Evolutionary conservation across 2,797 vertebrate species (phyloP).

Genomic region (Dendrocincla fuliginosa): DNA sequence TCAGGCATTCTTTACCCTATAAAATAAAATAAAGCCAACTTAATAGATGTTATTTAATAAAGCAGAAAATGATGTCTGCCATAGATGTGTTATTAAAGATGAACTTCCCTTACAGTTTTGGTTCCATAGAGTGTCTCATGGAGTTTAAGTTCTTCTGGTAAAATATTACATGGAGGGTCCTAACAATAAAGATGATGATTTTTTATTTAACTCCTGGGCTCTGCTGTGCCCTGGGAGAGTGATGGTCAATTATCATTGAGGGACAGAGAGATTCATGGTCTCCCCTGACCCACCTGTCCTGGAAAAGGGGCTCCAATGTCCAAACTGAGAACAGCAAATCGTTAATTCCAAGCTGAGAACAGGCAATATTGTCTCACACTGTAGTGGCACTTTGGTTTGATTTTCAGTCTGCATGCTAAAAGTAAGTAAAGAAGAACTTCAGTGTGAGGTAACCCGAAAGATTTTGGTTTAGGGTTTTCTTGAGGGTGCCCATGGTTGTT

Average conservation of each 20-base stretch:
- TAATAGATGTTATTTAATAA: constrained; percentile 66
- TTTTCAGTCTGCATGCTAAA: background rate
- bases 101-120: background rate
- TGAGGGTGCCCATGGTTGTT: background rate
- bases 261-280: background rate
- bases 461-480: background rate
- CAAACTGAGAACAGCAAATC: background rate
- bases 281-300: background rate
- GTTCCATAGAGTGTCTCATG: background rate
- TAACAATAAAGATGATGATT: background rate
- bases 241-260: background rate
- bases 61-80: constrained; percentile 53
- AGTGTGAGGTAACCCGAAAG: background rate
- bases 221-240: background rate
- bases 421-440: background rate
- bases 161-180: background rate
- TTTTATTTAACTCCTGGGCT: background rate
- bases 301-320: background rate
- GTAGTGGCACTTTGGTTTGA: background rate
- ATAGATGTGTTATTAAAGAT: constrained; percentile 35
- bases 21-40: constrained; percentile 58
- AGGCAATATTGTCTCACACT: background rate
- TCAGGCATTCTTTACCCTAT: constrained; percentile 65
- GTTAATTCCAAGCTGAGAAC: background rate
- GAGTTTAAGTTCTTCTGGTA: background rate